Evolutionary conservation across 2,797 vertebrate species (phyloP), one percentile per base, ranked within the genome.

Genomic region (Huso huso): DNA sequence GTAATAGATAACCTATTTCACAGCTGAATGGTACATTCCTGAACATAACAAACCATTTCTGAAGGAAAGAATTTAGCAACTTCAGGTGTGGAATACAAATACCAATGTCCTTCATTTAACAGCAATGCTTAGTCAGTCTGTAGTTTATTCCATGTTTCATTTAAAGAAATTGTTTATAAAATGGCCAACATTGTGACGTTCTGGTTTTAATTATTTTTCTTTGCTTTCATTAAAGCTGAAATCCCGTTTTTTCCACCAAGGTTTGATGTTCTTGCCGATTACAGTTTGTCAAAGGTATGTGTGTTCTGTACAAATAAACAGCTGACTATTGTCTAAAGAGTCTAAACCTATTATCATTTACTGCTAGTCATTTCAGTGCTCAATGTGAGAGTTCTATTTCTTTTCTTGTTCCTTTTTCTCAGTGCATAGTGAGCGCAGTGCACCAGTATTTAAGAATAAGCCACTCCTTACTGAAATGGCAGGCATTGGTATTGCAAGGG

Each of bases 201-300:
- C 52, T 55, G 52, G 8, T 55, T 55, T 55, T 55, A 10, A 10
- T 55, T 55, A 55, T 55, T 55, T 55, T 55, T 55, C 9, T 55
- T 55, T 55, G 4, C 9, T 55, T 37, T 55, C 3, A 55, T 75
- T 48, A 86, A 79, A 77, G 88, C 94, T 0, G 93, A 95, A 10
- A 79, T 84, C 48, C 91, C 91, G 0, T 73, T 75, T 23, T 81
- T 96, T 0, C 76, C 87, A 6, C 79, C 90, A 65, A 93, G 84
- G 76, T 94, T 97, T 82, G 94, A 96, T 0, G 73, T 95, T 13
- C 61, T 85, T 65, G 88, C 86, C 2, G 95, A 97, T 79, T 93
- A 90, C 75, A 78, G 69, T 1, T 85, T 88, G 11, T 86, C 93
- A 63, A 97, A 94, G 92, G 95, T 97, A 81, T 57, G 72, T n/a